phyloP scores from a whole-genome alignment of 2,797 vertebrate species.

The Falco biarmicus region DNA sequence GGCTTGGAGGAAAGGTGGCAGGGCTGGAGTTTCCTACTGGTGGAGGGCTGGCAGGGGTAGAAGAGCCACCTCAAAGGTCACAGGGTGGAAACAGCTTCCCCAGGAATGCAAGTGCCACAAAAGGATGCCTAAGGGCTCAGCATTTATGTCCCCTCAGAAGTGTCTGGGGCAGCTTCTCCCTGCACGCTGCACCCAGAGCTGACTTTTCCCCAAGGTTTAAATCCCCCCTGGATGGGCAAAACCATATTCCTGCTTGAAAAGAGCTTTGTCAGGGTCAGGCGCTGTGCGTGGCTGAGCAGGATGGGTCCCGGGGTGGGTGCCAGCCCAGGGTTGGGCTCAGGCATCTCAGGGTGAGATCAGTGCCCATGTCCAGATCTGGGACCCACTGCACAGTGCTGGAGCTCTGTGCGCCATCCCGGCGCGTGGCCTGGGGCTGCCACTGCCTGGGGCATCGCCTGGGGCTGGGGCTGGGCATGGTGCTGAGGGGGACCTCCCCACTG shows the following conservation, averaged over 20 bases:
- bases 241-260: background rate
- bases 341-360: background rate
- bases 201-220: background rate
- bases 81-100: background rate
- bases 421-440: background rate
- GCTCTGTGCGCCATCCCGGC: background rate
- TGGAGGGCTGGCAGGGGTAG: too few relatives aligned
- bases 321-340: background rate
- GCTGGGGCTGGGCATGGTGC: background rate
- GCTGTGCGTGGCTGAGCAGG: background rate
- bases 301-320: background rate
- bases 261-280: background rate
- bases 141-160: background rate
- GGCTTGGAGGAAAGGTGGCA: background rate
- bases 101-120: background rate
- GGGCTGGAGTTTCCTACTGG: background rate
- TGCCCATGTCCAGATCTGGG: background rate
- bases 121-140: background rate
- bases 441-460: background rate
- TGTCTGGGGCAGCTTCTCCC: background rate
- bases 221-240: background rate
- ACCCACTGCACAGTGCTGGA: accelerated
- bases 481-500: background rate
- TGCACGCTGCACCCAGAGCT: background rate
- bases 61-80: background rate